phyloP scores from a whole-genome alignment of 1,140 invertebrate species.

The Philopotamus ludificatus region DNA sequence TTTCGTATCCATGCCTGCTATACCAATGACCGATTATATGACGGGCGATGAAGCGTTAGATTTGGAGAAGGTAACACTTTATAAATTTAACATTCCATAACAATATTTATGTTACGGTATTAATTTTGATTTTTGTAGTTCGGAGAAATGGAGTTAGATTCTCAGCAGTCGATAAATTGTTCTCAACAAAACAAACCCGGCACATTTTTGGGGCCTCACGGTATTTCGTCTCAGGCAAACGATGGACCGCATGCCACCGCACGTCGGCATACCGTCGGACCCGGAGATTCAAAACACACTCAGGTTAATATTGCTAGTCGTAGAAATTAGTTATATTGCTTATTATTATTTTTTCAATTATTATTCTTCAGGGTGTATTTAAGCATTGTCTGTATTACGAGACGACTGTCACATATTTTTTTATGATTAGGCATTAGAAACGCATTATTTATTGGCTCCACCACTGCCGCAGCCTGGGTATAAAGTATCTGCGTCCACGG shows the following conservation, averaged over 20 bases:
- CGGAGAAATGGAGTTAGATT: conserved; percentile 62
- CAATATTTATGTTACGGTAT: conserved; percentile 1
- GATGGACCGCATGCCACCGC: conserved; percentile 48
- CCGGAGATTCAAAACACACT: conserved; percentile 81
- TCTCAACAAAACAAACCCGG: conserved; percentile 6
- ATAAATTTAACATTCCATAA: conserved; percentile 17
- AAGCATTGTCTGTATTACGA: not conserved
- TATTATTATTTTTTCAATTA: not conserved
- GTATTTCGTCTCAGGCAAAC: conserved; percentile 43
- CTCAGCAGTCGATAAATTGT: conserved; percentile 55
- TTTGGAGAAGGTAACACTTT: conserved; percentile 66
- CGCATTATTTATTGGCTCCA: conserved; percentile 49
- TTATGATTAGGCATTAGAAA: conserved; percentile 50
- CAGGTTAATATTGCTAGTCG: conserved; percentile 50
- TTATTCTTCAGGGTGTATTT: conserved; percentile 4
- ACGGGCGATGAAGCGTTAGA: conserved; percentile 59
- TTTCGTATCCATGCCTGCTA: conserved; percentile 61
- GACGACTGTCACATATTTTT: not conserved
- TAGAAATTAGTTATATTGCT: not conserved
- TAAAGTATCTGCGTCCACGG: conserved; percentile 28
- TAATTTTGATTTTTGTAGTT: conserved; percentile 52
- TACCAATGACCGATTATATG: conserved; percentile 59
- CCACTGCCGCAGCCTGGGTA: conserved; percentile 17
- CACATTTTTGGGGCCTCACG: conserved; percentile 31
- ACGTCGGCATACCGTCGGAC: conserved; percentile 88